Evolutionary conservation across 2,113 vertebrate genomes (phyloP), one percentile per base, ranked within the genome.

Genomic region (Neotragus moschatus): DNA sequence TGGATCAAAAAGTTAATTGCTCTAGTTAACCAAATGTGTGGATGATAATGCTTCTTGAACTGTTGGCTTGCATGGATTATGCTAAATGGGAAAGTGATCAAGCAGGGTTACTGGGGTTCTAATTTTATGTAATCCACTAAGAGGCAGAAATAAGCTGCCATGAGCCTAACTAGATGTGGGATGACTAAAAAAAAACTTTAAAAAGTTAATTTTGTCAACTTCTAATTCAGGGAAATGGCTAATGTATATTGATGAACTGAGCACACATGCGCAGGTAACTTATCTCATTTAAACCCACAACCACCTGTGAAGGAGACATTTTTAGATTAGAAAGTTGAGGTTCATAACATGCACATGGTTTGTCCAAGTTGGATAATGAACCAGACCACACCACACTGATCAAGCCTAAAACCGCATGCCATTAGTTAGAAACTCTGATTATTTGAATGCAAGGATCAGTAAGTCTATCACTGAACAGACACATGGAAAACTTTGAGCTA

Each of bases 261-360:
- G 55, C 10, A 77, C 2, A 14, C 43, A 45, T 7, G 5, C 2
- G 0, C 25, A 91, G 43, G 33, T 70, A 39, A 90, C 7, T 91
- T 75, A 84, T 0, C 61, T 95, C 43, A 60, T n/a, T 82, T 49
- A 77, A 92, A 80, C n/a, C 51, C 55, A 90, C 47, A 88, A 36
- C 6, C 82, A 19, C 39, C 53, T 91, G 30, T 61, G 63, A 94
- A 77, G 33, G 8, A 53, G 11, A 86, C 49, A 19, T 73, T 28
- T 95, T 94, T n/a, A 84, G 84, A 87, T 66, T 25, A 84, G 25
- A 47, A 96, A 96, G 90, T 43, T 47, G 88, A 97, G 91, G 51
- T 16, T 91, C 16, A 86, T 2, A 94, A 60, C 17, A 39, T 33
- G 14, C 47, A 84, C 73, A 26, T 15, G 55, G 53, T 84, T 58